Evolutionary conservation across 2,888 invertebrate genomes (phyloP).

Genomic region (Trichopoda pennipes): DNA sequence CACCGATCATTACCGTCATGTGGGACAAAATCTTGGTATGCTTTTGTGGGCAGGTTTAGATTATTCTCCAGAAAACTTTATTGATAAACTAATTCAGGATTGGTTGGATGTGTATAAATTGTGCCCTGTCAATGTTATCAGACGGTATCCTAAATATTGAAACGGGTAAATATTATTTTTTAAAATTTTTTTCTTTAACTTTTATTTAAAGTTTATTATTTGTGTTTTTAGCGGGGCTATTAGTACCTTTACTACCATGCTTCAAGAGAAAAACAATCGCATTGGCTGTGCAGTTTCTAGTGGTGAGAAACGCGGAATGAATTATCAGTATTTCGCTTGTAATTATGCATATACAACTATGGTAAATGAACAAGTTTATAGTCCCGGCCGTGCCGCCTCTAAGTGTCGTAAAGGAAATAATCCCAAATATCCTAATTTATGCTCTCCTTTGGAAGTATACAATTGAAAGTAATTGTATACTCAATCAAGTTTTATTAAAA

Average conservation of each 20-base stretch:
- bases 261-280: slow-evolving; percentile 72
- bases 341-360: slow-evolving; percentile 70
- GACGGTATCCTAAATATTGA: no score
- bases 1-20: no score
- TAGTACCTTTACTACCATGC: slow-evolving; percentile 68
- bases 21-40: no score
- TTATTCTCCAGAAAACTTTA: no score
- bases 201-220: background rate
- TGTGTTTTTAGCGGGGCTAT: background rate
- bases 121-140: no score
- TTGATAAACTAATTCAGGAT: no score
- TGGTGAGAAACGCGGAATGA: slow-evolving; percentile 44
- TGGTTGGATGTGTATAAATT: no score
- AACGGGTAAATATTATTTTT: background rate
- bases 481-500: no score
- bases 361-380: slow-evolving; percentile 71
- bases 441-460: slow-evolving; percentile 72
- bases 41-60: no score
- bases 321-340: slow-evolving; percentile 23
- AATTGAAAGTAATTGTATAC: background rate
- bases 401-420: slow-evolving; percentile 71
- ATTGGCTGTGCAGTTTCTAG: slow-evolving; percentile 73
- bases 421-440: slow-evolving; percentile 69
- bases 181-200: background rate
- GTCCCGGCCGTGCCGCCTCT: slow-evolving; percentile 68